These are phyloP conservation scores for Phanerotoma sp. DNA, from an alignment of 2,888 invertebrate genomes.

Conservation along the genomic window DNA sequence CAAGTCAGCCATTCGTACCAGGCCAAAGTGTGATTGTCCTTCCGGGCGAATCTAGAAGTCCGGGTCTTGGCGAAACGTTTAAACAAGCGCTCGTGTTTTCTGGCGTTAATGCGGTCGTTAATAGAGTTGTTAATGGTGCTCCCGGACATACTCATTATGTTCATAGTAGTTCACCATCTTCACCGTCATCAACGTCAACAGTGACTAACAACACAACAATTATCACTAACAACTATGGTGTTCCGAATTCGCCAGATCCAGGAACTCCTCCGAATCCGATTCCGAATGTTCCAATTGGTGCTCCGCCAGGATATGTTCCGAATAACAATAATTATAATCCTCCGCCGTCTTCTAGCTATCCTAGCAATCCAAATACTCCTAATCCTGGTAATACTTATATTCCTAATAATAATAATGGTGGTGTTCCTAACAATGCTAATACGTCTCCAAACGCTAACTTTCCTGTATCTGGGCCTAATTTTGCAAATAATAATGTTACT, in stretches of 20 bases:
- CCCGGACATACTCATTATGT: slow-evolving; percentile 26
- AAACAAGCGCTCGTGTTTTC: slow-evolving; percentile 44
- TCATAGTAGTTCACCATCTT: neutral
- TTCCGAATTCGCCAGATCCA: too few relatives aligned
- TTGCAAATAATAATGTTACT: too few relatives aligned
- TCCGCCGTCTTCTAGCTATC: neutral
- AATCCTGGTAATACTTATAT: slow-evolving; percentile 9
- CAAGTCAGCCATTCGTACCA: slow-evolving; percentile 42
- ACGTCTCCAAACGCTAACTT: too few relatives aligned
- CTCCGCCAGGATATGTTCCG: neutral
- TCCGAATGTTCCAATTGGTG: neutral
- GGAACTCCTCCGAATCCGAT: neutral
- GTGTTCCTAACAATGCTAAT: slow-evolving; percentile 4
- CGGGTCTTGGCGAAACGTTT: slow-evolving; percentile 40
- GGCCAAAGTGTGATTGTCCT: slow-evolving; percentile 40
- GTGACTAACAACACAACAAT: slow-evolving; percentile 34
- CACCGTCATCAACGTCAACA: slow-evolving; percentile 28
- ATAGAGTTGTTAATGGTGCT: slow-evolving; percentile 40
- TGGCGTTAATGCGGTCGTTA: slow-evolving; percentile 40
- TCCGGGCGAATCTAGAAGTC: slow-evolving; percentile 29
- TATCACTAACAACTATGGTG: slow-evolving; percentile 41
- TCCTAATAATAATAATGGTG: slow-evolving; percentile 1
- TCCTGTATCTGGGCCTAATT: too few relatives aligned
- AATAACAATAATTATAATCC: neutral
- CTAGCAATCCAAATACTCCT: neutral